These are phyloP conservation scores for Morbakka virulenta DNA, from an alignment of 30 jellyfish, hydroid and myxozoan species.

Conservation along the genomic window DNA sequence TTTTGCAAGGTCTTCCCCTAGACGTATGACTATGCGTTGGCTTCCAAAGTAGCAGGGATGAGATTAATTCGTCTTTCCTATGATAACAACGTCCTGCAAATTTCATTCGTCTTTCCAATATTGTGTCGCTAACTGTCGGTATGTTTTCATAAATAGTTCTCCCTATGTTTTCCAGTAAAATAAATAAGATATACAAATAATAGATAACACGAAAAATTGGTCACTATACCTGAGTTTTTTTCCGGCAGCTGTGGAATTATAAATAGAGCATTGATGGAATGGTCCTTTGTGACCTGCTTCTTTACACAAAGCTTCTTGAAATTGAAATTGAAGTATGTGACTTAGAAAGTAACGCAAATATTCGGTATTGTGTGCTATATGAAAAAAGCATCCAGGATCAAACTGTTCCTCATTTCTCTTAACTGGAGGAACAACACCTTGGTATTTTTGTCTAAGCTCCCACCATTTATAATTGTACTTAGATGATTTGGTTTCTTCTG, in stretches of 20 bases:
- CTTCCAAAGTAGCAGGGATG: no score
- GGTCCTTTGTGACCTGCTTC: constrained; percentile 67
- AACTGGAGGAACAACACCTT: constrained; percentile 63
- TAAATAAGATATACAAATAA: no score
- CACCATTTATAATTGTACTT: constrained; percentile 78
- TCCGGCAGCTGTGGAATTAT: constrained; percentile 75
- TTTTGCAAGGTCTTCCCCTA: no score
- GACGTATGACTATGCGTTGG: no score
- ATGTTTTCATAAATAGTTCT: no score
- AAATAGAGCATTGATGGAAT: constrained; percentile 67
- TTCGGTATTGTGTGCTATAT: constrained; percentile 77
- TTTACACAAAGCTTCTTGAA: constrained; percentile 73
- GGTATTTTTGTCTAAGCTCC: constrained; percentile 36
- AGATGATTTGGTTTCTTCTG: constrained; percentile 35
- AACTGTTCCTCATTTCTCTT: constrained; percentile 42
- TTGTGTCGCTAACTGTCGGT: no score
- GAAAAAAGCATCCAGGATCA: constrained; percentile 82
- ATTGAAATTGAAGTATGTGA: constrained; percentile 68
- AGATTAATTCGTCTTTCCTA: no score
- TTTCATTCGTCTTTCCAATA: no score
- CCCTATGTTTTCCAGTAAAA: no score
- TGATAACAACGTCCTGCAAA: no score
- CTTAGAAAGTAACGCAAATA: constrained; percentile 75
- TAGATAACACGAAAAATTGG: no score
- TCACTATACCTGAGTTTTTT: constrained; percentile 46